Evolutionary conservation across 2,113 vertebrate species (phyloP), one percentile per base, ranked within the genome.

Genomic region (Oryzias celebensis): DNA sequence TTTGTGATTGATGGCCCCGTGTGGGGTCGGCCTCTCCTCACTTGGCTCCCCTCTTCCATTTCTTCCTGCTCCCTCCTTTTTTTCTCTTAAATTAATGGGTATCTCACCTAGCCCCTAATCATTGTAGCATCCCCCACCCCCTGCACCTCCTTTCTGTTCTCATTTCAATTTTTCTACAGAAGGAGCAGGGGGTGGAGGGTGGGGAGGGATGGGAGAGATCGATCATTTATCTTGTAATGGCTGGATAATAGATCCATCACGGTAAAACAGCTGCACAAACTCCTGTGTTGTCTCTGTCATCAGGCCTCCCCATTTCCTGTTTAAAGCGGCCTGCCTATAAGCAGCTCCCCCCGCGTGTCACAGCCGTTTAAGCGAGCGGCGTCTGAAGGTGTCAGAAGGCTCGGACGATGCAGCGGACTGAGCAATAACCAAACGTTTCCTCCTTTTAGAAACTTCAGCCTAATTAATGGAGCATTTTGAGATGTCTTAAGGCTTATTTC

Each of bases 171-270:
- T 98, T 95, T 36, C 36, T 10, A 36, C 36, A 36, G 36, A 36
- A 36, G 8, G 36, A 36, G 93, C 92, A 84, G 88, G 93, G 62
- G 84, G 87, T 78, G 76, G 72, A 71, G 45, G 69, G 36, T 51
- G 46, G 71, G 93, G 87, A 81, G 89, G 93, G 93, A 92, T 91
- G 91, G 91, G 91, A 94, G 94, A 94, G 93, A 98, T 96, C 93
- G 92, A 94, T 94, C 95, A 98, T 99, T 98, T 97, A 96, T 98
- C 95, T 98, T 98, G 94, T 98, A 98, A 99, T 98, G 94, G 95
- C 93, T 93, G 95, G 91, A 97, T 99, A 98, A 99, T 98, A 98
- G 96, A 98, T 96, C 94, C 93, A 98, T 98, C 97, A 99, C 94
- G 92, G 93, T 93, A 94, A 95, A 97, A 94, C 92, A 93, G 93